Base-by-base conservation (phyloP, 2,888 invertebrate genomes). In the Apodemia zela region DNA sequence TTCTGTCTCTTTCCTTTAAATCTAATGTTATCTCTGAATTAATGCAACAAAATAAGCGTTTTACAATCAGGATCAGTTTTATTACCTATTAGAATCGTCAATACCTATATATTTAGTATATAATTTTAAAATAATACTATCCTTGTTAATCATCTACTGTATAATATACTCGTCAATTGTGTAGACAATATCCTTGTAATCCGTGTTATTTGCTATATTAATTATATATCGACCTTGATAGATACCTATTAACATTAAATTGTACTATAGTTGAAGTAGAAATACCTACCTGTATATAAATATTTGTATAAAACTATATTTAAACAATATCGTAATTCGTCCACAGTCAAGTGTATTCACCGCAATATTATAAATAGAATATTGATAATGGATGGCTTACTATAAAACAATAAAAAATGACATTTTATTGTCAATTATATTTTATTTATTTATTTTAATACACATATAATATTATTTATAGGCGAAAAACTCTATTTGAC, bases 271-370 rank as follows among this genome's bases (percentile, higher is more conserved):
- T 67, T 67, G 60, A 65, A 62, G 68, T 68, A 67, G 64, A 67
- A 66, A 65, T 68, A 68, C 8, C 13, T 65, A 70, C 69, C 65
- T 62, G 66, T 67, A 63, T 69, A 68, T 71, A 70, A 67, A 66
- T 66, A 65, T 63, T 65, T 66, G 69, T 65, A 65, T 67, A 72
- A 74, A 73, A 45, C 29, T 62, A 58, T 77, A 74, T 70, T 15
- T 74, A 79, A 75, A 62, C 59, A 68, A 65, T 84, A 87, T 88
- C 85, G 78, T 81, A 80, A 81, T 81, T 82, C 89, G 89, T 89
- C 89, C 89, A 89, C 67, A 63, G 61, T 65, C 62, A 68, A 68
- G 64, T 82, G 80, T 82, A 82, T 79, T 77, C 81, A 82, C 71
- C 66, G 78, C 78, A 76, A 42, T 42, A 42, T 42, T 42, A 42